A percentile compares a stretch with the other conserved stretches of the same genome.
These are phyloP conservation scores for Deladenus siricidicola DNA, from an alignment of 2,888 invertebrate genomes.

Conservation along the genomic window DNA sequence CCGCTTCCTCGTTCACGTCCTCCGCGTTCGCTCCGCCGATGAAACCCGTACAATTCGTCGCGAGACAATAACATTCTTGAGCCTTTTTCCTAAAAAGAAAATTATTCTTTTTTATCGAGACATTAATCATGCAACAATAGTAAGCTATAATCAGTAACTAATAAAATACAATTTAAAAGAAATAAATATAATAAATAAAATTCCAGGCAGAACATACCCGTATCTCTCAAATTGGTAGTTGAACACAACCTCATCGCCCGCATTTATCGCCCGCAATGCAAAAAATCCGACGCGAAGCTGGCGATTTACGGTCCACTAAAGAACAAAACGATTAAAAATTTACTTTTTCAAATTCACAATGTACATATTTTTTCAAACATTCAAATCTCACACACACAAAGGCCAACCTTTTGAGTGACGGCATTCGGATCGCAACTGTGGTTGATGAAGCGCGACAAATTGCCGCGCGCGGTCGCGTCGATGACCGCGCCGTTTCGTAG, in stretches of 20 bases:
- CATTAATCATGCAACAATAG: background rate
- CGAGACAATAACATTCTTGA: slow-evolving; percentile 87
- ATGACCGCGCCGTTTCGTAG: slow-evolving; percentile 69
- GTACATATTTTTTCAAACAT: slow-evolving; percentile 12
- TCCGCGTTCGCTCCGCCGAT: slow-evolving; percentile 64
- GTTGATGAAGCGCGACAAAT: slow-evolving; percentile 92
- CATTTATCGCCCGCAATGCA: slow-evolving; percentile 70
- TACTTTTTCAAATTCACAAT: background rate
- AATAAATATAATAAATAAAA: no score
- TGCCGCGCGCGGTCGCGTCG: slow-evolving; percentile 90
- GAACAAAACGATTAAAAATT: slow-evolving; percentile 10
- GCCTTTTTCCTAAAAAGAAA: slow-evolving; percentile 76
- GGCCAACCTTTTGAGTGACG: slow-evolving; percentile 77
- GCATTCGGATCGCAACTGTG: slow-evolving; percentile 98
- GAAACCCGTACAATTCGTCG: slow-evolving; percentile 82
- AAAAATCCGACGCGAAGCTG: slow-evolving; percentile 73
- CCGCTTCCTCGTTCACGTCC: slow-evolving; percentile 57
- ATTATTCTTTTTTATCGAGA: background rate
- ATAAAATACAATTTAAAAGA: no score
- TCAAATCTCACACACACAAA: slow-evolving; percentile 8
- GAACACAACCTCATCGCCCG: slow-evolving; percentile 92
- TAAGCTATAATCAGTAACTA: background rate
- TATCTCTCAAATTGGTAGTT: slow-evolving; percentile 96
- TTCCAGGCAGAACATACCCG: slow-evolving; percentile 73
- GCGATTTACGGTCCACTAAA: slow-evolving; percentile 60